phyloP scores from a whole-genome alignment of 30 jellyfish, hydroid and myxozoan genomes.

The Aurelia aurita complex sp. Pacific region DNA sequence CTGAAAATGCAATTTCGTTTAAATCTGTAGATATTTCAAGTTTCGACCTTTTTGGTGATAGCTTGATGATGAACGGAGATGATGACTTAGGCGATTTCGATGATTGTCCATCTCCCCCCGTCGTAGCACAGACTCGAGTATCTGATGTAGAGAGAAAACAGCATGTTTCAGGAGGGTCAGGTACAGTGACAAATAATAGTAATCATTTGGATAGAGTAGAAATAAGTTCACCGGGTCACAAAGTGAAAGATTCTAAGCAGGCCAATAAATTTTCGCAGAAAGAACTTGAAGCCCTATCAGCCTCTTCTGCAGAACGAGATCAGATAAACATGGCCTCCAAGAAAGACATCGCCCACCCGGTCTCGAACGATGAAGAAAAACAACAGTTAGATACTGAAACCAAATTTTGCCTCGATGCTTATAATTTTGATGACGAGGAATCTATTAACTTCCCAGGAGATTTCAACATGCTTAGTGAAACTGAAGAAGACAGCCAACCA shows the following conservation, averaged over 20 bases:
- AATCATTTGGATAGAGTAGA: background rate
- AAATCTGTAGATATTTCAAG: constrained; percentile 30
- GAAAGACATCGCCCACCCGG: background rate
- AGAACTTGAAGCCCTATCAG: background rate
- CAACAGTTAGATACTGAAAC: background rate
- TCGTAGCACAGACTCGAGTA: constrained; percentile 39
- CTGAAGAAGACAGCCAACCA: constrained; percentile 14
- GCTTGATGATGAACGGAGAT: constrained; percentile 27
- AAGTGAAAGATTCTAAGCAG: background rate
- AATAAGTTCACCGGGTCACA: background rate
- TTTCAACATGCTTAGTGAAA: background rate
- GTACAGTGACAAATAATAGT: background rate
- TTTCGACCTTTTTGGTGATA: constrained; percentile 46
- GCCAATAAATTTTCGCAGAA: background rate
- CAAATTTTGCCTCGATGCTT: background rate
- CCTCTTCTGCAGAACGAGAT: background rate
- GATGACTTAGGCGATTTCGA: constrained; percentile 60
- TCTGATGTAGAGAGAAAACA: background rate
- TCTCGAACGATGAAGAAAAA: background rate
- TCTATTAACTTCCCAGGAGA: background rate
- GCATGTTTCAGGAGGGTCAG: background rate
- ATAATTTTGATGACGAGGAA: background rate
- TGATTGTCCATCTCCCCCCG: constrained; percentile 81
- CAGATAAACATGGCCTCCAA: background rate
- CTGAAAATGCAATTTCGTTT: too few species aligned